A percentile compares a stretch with the other conserved stretches of the same genome.
phyloP scores from a whole-genome alignment of 1,140 invertebrate species.

The Radopholus similis region DNA sequence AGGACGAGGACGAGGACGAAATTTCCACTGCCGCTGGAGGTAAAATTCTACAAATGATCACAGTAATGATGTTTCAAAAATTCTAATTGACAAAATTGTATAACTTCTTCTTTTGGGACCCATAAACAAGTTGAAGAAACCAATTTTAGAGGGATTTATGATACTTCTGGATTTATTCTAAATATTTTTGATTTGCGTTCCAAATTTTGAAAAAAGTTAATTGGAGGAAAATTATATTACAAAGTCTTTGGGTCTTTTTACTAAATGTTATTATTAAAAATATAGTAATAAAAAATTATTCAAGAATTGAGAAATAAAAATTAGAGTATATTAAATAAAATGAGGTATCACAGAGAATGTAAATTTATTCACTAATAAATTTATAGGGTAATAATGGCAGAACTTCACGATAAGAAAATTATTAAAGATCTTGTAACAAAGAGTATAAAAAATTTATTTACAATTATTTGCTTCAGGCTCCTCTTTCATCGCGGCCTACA shows the following conservation, averaged over 20 bases:
- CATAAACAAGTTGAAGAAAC: background rate
- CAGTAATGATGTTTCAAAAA: too few relatives aligned
- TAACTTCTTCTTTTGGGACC: background rate
- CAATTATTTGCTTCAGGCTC: slow-evolving; percentile 20
- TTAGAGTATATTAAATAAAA: background rate
- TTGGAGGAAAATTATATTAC: too few relatives aligned
- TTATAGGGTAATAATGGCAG: background rate
- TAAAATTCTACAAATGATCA: background rate
- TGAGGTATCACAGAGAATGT: background rate
- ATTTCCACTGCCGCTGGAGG: slow-evolving; percentile 18
- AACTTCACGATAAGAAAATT: background rate
- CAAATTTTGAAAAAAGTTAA: too few relatives aligned
- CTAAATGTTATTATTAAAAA: too few relatives aligned
- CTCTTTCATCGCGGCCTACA: slow-evolving; percentile 51
- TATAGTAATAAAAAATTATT: too few relatives aligned
- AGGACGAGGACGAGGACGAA: slow-evolving; percentile 55
- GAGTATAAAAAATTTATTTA: too few relatives aligned
- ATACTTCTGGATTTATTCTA: too few relatives aligned
- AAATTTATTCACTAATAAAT: background rate
- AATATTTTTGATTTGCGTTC: too few relatives aligned
- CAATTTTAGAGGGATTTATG: too few relatives aligned
- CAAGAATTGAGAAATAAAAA: background rate
- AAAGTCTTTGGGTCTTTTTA: too few relatives aligned
- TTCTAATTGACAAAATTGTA: too few relatives aligned
- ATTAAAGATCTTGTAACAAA: too few relatives aligned